Percentiles rank a stretch among this genome's conserved stretches.
phyloP scores from a whole-genome alignment of 2,797 vertebrate species.

The Strix occidentalis region DNA sequence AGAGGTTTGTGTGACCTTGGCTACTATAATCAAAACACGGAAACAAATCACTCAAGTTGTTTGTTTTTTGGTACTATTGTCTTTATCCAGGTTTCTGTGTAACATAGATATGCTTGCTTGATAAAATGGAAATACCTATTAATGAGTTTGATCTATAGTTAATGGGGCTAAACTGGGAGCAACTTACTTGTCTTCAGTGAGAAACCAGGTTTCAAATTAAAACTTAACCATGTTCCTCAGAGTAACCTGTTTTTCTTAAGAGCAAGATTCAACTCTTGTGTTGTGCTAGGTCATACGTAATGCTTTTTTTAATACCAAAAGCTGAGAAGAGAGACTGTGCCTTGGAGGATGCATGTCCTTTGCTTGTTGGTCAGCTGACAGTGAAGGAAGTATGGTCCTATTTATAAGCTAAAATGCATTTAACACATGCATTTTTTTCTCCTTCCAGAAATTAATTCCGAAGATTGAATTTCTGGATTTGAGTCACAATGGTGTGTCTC shows the following conservation, averaged over 20 bases:
- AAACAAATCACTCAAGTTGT: background rate
- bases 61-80: background rate
- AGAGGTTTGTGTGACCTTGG: background rate
- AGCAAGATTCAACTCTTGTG: background rate
- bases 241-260: background rate
- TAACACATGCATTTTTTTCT: background rate
- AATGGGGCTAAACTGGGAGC: background rate
- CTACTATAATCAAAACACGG: background rate
- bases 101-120: background rate
- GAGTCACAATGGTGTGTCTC: conserved; percentile 89
- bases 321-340: background rate
- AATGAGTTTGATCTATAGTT: background rate
- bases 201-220: background rate
- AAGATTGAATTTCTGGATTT: conserved; percentile 96
- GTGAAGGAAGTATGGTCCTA: background rate
- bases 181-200: background rate
- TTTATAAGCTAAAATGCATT: background rate
- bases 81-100: background rate
- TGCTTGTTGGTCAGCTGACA: background rate
- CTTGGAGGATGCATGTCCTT: background rate
- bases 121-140: background rate
- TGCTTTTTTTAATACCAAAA: background rate
- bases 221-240: background rate
- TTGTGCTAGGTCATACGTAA: background rate
- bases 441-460: conserved; percentile 88